A percentile compares a stretch with the other conserved stretches of the same genome.
Conservation (phyloP, 2,888 invertebrate species). For the Lypha dubia region DNA sequence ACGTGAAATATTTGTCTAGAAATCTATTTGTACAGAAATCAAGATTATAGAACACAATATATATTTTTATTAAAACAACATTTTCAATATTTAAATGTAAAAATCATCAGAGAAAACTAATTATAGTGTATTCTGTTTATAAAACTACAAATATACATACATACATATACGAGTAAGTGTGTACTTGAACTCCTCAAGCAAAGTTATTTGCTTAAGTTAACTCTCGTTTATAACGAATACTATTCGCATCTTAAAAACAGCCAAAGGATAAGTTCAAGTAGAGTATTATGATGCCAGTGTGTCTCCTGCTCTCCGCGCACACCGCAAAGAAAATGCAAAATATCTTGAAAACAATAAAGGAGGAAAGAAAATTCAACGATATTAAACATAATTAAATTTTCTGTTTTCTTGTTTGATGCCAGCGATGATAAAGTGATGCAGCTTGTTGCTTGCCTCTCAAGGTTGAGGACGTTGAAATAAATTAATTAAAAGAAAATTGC, state of each 20-base stretch:
- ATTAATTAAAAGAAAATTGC: conserved; percentile 64
- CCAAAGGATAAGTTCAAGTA: not conserved
- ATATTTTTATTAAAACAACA: too few species aligned
- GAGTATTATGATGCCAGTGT: not conserved
- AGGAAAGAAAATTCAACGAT: conserved; percentile 28
- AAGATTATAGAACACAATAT: too few species aligned
- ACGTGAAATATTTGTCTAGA: too few species aligned
- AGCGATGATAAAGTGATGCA: not conserved
- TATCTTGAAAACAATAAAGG: conserved; percentile 11
- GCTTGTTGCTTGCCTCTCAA: conserved; percentile 59
- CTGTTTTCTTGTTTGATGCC: conserved; percentile 7
- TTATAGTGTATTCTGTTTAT: too few species aligned
- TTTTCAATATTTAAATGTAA: too few species aligned
- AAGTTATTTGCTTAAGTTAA: conserved; percentile 39
- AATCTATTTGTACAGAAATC: too few species aligned
- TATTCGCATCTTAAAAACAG: not conserved
- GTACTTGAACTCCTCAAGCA: conserved; percentile 26
- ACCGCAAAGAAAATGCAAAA: conserved; percentile 22
- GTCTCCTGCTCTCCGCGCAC: too few species aligned
- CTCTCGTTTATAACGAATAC: conserved; percentile 4
- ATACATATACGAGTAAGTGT: not conserved
- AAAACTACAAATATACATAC: too few species aligned
- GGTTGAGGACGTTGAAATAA: conserved; percentile 62
- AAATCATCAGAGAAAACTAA: too few species aligned
- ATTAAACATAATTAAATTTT: conserved; percentile 69